phyloP scores from a whole-genome alignment of 64 coral and sea anemone species.

The Trachythela sp. region DNA sequence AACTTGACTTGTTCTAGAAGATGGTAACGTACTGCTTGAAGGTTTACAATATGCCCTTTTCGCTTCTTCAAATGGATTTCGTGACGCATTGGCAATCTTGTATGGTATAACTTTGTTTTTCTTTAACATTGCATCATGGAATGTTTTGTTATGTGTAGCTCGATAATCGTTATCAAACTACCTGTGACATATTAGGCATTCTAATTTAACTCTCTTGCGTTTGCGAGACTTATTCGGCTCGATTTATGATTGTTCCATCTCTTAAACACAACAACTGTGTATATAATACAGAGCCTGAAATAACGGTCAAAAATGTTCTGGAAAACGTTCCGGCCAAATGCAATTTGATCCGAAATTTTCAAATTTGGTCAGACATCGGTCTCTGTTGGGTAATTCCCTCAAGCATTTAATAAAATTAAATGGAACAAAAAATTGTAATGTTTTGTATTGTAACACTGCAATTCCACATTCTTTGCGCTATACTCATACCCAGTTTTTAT shows the following conservation, averaged over 20 bases:
- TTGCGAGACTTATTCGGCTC: background rate
- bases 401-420: too few species aligned
- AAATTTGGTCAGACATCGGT: too few species aligned
- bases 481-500: too few species aligned
- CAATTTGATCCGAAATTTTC: too few species aligned
- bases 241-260: background rate
- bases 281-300: too few species aligned
- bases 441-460: too few species aligned
- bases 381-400: too few species aligned
- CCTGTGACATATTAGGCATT: background rate
- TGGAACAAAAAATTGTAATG: too few species aligned
- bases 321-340: too few species aligned
- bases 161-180: background rate
- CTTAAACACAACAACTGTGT: background rate
- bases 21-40: background rate
- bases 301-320: too few species aligned
- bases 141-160: background rate
- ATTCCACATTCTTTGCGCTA: too few species aligned
- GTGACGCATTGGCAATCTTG: background rate
- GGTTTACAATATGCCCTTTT: background rate
- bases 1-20: background rate
- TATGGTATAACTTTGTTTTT: background rate
- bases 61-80: background rate
- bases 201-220: background rate
- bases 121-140: background rate